Percentiles rank a stretch among this genome's conserved stretches.
Conservation (phyloP, 1,140 invertebrate species). For the Triops longicaudatus region DNA sequence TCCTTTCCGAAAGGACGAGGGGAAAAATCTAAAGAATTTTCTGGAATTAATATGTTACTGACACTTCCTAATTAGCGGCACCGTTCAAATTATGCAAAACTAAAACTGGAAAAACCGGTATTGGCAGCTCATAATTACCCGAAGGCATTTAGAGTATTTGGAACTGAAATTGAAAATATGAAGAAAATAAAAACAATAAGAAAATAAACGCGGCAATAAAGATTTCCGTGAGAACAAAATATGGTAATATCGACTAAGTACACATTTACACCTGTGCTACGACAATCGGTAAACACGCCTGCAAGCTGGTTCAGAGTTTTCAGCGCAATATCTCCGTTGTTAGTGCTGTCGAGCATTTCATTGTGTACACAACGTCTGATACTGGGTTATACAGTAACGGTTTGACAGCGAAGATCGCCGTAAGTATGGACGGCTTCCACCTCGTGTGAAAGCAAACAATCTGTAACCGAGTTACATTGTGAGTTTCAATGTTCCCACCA, state of each 20-base stretch:
- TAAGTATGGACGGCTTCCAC: neutral
- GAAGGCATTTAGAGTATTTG: neutral
- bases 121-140: no score
- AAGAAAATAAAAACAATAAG: neutral
- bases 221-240: neutral
- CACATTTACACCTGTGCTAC: neutral
- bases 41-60: no score
- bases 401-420: neutral
- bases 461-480: no score
- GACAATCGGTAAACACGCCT: neutral
- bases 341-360: neutral
- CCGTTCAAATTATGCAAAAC: no score
- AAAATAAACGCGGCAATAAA: neutral
- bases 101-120: no score
- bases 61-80: no score
- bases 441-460: no score
- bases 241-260: neutral
- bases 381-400: neutral
- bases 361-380: neutral
- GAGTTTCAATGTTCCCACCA: no score
- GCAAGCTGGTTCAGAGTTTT: neutral
- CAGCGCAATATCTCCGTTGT: neutral
- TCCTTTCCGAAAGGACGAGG: no score
- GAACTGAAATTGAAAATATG: neutral
- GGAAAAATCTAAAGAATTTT: no score